Evolutionary conservation across 2,797 vertebrate genomes (phyloP).

Genomic region (Graptemys geographica): DNA sequence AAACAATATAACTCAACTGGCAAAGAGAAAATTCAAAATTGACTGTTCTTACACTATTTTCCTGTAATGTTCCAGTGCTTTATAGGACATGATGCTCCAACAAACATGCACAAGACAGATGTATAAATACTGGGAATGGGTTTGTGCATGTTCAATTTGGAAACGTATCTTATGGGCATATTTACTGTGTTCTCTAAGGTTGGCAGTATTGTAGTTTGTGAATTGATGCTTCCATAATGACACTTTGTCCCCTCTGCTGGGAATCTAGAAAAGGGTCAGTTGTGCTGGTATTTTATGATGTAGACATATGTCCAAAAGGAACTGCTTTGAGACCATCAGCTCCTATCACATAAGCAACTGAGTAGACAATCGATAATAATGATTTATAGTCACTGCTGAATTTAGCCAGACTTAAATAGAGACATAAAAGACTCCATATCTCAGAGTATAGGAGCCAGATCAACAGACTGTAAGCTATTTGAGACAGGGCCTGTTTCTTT

Average conservation of each 20-base stretch:
- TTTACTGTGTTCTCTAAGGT: not conserved
- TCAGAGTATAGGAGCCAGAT: no score
- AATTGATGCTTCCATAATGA: not conserved
- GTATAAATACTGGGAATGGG: not conserved
- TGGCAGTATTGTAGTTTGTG: not conserved
- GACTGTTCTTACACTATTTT: not conserved
- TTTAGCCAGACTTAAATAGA: not conserved
- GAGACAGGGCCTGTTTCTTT: no score
- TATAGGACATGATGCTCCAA: not conserved
- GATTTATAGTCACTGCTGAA: not conserved
- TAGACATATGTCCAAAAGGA: not conserved
- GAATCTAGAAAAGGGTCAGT: not conserved
- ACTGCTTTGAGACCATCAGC: not conserved
- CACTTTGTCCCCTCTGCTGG: constrained; percentile 22
- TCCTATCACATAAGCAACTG: not conserved
- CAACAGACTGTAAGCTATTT: no score
- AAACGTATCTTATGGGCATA: no score
- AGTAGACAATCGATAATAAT: not conserved
- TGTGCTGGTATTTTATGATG: not conserved
- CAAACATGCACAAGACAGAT: no score
- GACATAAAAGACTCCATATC: not conserved
- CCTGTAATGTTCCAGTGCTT: not conserved
- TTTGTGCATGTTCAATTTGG: not conserved
- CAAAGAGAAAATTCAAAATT: not conserved
- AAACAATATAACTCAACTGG: not conserved